Conservation (phyloP, 2,113 vertebrate species). For the Anas platyrhynchos region DNA sequence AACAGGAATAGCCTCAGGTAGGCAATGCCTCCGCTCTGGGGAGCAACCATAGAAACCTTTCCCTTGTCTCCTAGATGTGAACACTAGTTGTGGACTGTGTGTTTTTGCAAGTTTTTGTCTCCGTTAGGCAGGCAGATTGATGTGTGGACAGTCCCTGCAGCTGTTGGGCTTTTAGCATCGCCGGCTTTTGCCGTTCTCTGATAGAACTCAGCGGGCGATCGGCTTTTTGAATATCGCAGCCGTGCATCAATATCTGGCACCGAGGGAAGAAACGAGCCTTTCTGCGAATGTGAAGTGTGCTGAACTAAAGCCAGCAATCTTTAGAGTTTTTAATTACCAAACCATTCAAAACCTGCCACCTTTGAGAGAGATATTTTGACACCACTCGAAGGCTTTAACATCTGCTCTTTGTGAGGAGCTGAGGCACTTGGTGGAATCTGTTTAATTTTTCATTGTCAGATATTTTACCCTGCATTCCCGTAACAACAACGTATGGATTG, state of each 20-base stretch:
- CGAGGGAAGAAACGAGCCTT: slow-evolving; percentile 14
- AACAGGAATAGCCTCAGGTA: background rate
- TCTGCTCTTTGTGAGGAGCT: slow-evolving; percentile 31
- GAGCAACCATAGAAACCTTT: background rate
- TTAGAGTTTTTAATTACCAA: slow-evolving; percentile 57
- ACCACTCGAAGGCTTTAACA: slow-evolving; percentile 23
- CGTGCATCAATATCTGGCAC: slow-evolving; percentile 5
- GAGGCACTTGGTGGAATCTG: background rate
- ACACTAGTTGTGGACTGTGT: rapidly evolving
- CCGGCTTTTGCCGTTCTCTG: background rate
- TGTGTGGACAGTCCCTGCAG: background rate
- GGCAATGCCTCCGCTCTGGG: rapidly evolving
- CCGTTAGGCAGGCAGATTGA: background rate
- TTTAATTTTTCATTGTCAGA: slow-evolving; percentile 14
- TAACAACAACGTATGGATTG: background rate
- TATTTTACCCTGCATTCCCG: slow-evolving; percentile 22
- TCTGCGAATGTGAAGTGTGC: slow-evolving; percentile 36
- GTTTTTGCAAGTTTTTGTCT: background rate
- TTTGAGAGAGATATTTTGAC: slow-evolving; percentile 46
- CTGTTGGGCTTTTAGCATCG: background rate
- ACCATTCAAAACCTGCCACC: slow-evolving; percentile 43
- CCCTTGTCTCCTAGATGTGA: background rate
- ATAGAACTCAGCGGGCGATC: background rate
- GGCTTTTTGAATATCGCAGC: background rate
- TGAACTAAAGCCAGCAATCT: slow-evolving; percentile 51